These are phyloP conservation scores for Carabus problematicus DNA, from an alignment of 2,888 invertebrate species.

Conservation along the genomic window DNA sequence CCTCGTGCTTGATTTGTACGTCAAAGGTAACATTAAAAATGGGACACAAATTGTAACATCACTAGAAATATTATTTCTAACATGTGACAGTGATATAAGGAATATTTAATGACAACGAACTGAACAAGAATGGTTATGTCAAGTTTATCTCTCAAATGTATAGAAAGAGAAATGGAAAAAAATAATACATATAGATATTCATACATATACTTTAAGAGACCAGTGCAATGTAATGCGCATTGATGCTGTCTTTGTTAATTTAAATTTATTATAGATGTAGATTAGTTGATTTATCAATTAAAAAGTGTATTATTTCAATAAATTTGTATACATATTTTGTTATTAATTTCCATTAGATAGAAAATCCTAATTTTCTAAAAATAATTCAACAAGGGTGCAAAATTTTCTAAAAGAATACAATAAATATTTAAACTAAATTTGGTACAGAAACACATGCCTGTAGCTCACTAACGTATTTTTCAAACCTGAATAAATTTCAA, in stretches of 20 bases:
- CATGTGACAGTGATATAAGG: slow-evolving; percentile 26
- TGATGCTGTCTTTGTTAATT: slow-evolving; percentile 40
- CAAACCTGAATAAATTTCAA: no score
- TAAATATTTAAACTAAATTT: no score
- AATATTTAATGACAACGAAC: slow-evolving; percentile 31
- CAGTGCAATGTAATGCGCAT: slow-evolving; percentile 25
- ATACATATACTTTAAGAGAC: slow-evolving; percentile 29
- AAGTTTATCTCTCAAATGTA: slow-evolving; percentile 28
- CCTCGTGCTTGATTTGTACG: slow-evolving; percentile 2
- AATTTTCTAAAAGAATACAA: no score
- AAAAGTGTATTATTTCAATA: slow-evolving; percentile 50
- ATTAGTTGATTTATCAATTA: slow-evolving; percentile 35
- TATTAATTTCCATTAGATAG: no score
- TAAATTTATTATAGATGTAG: slow-evolving; percentile 38
- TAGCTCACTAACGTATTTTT: no score
- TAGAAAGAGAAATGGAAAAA: slow-evolving; percentile 25
- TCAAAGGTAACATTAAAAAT: slow-evolving; percentile 15
- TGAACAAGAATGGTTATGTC: slow-evolving; percentile 34
- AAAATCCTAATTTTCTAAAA: no score
- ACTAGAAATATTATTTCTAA: slow-evolving; percentile 1
- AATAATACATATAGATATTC: slow-evolving; percentile 31
- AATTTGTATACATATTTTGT: slow-evolving; percentile 50
- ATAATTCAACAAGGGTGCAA: no score
- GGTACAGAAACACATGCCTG: no score
- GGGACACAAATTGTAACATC: neutral